phyloP scores from a whole-genome alignment of 2,888 invertebrate species.

The Thecocarcelia acutangulata region DNA sequence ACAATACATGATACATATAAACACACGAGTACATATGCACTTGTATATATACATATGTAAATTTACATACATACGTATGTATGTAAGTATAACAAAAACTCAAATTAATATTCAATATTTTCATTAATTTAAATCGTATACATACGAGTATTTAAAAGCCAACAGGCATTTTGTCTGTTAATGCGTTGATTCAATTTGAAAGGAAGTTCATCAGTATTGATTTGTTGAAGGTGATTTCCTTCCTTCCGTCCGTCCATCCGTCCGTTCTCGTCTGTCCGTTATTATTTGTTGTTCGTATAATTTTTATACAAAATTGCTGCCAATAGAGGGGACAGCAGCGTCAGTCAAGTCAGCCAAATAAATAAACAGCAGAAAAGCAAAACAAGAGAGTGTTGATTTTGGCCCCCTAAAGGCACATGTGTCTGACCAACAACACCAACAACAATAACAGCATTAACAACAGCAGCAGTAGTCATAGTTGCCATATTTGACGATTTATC shows the following conservation, averaged over 20 bases:
- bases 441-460: too few species aligned
- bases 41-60: too few species aligned
- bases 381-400: constrained; percentile 61
- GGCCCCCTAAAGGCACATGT: constrained; percentile 65
- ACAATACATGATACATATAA: too few species aligned
- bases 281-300: constrained; percentile 43
- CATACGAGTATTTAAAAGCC: constrained; percentile 8
- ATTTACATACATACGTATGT: too few species aligned
- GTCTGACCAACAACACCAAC: constrained; percentile 50
- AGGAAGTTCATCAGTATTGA: constrained; percentile 68
- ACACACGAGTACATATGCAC: too few species aligned
- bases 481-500: too few species aligned
- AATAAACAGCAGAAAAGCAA: constrained; percentile 32
- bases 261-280: background rate
- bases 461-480: too few species aligned
- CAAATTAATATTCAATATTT: background rate
- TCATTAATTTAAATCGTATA: constrained; percentile 29
- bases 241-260: constrained; percentile 37
- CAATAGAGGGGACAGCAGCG: constrained; percentile 31
- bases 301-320: constrained; percentile 52
- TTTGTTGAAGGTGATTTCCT: constrained; percentile 67
- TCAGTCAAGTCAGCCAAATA: constrained; percentile 22
- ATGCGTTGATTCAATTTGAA: constrained; percentile 15
- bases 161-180: constrained; percentile 40
- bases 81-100: background rate